Evolutionary conservation across 2,113 vertebrate species (phyloP).

Genomic region (Numida meleagris): DNA sequence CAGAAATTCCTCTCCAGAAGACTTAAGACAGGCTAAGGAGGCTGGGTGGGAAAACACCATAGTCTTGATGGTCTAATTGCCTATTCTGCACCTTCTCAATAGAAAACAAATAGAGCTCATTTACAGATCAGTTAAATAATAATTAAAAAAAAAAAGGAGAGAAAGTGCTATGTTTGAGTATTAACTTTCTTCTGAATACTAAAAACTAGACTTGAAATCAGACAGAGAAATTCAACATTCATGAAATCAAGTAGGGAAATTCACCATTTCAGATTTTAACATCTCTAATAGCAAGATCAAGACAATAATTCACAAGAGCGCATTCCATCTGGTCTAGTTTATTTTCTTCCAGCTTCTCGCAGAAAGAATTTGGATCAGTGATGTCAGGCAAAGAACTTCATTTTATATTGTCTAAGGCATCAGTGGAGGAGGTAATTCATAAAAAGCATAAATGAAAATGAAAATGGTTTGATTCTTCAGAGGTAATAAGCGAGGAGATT

Average conservation of each 20-base stretch:
- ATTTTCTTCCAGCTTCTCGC: constrained; percentile 19
- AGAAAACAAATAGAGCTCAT: background rate
- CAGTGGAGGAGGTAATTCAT: background rate
- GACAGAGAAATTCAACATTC: background rate
- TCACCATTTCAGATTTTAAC: background rate
- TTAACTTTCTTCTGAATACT: background rate
- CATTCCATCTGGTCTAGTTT: background rate
- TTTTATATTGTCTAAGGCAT: background rate
- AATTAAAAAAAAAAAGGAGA: too few species aligned
- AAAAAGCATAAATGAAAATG: background rate
- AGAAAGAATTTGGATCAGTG: background rate
- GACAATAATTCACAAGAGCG: background rate
- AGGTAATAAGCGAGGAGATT: background rate
- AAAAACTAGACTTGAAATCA: background rate
- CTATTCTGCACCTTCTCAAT: background rate
- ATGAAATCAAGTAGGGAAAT: background rate
- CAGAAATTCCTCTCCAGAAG: background rate
- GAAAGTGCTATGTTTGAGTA: background rate
- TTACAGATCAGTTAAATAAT: background rate
- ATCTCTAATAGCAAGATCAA: background rate
- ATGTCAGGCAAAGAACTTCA: background rate
- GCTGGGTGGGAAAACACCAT: background rate
- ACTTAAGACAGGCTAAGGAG: background rate
- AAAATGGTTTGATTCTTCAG: background rate
- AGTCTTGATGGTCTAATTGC: background rate